Conservation (phyloP, 2,113 vertebrate genomes). For the human region GRCh38 chr2:30490501-30491000, state of each 20-base stretch:
- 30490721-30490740: not conserved
- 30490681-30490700: not conserved
- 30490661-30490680: not conserved
- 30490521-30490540: not conserved
- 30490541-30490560: not conserved
- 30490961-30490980: not conserved
- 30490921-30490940: not conserved
- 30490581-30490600: not conserved
- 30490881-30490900: not conserved
- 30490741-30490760: not conserved
- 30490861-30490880: not conserved
- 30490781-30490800: not conserved
- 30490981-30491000: not conserved
- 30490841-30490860: not conserved
- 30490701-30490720: not conserved
- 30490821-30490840: too few species aligned
- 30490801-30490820: not conserved
- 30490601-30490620: not conserved
- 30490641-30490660: not conserved
- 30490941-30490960: not conserved
- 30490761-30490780: not conserved
- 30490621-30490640: slow-evolving; percentile 15
- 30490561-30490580: not conserved
- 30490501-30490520: not conserved
- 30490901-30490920: not conserved